A percentile compares a stretch with the other conserved stretches of the same genome.
These are phyloP conservation scores for Strix aluco DNA, from an alignment of 2,113 vertebrate genomes.

Conservation along the genomic window DNA sequence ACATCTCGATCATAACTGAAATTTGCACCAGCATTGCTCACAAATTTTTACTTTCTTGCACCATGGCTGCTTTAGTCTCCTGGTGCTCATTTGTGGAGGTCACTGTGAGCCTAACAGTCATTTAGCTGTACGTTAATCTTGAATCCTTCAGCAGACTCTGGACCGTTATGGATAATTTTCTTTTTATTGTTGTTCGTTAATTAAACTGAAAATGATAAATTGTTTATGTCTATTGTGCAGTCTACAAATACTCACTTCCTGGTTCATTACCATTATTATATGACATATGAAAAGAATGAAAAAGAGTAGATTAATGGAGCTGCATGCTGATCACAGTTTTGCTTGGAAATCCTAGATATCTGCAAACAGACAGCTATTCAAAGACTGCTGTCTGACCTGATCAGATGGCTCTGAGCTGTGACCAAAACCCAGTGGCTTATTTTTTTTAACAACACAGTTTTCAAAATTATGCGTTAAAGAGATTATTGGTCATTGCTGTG, in stretches of 20 bases:
- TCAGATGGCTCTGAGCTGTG: neutral
- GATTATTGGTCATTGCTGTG: neutral
- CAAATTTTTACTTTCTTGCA: neutral
- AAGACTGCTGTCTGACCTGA: neutral
- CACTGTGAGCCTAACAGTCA: neutral
- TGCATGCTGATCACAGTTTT: neutral
- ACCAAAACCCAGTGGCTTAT: neutral
- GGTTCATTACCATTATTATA: conserved; percentile 65
- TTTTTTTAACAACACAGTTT: neutral
- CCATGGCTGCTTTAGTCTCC: neutral
- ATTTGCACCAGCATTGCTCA: neutral
- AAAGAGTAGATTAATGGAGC: conserved; percentile 49
- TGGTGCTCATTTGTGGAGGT: conserved; percentile 16
- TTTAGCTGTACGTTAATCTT: neutral
- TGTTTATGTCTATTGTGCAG: conserved; percentile 56
- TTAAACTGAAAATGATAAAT: conserved; percentile 71
- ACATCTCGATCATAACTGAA: neutral
- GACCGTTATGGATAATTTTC: conserved; percentile 44
- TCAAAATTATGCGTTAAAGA: neutral
- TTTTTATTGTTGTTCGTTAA: conserved; percentile 67
- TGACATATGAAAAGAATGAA: conserved; percentile 52
- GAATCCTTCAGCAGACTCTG: conserved; percentile 26
- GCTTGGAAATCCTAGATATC: neutral
- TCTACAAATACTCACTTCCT: conserved; percentile 60
- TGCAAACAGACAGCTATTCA: neutral